These are phyloP conservation scores for Anorthoa munda DNA, from an alignment of 2,888 invertebrate species.

Conservation along the genomic window DNA sequence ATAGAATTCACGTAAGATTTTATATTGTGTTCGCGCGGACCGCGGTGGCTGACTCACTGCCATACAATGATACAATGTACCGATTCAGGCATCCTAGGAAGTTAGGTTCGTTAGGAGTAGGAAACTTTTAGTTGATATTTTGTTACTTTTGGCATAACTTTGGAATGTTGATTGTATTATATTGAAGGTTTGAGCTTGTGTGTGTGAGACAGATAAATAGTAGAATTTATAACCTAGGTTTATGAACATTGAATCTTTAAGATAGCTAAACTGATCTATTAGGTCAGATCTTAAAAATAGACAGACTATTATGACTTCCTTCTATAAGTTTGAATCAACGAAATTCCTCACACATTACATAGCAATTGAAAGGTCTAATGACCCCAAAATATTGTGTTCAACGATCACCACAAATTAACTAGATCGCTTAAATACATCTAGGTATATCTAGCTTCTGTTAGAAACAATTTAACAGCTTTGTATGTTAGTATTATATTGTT, in stretches of 20 bases:
- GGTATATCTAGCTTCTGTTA: slow-evolving; percentile 24
- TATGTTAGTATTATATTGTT: slow-evolving; percentile 40
- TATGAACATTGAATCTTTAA: neutral
- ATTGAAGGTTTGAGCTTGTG: too few species aligned
- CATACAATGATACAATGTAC: slow-evolving; percentile 53
- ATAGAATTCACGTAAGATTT: slow-evolving; percentile 74
- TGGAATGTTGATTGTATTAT: neutral
- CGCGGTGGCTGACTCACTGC: slow-evolving; percentile 69
- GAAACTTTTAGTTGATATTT: neutral
- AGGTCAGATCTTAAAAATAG: slow-evolving; percentile 1
- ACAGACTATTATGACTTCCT: neutral
- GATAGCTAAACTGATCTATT: neutral
- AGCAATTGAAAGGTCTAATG: slow-evolving; percentile 11
- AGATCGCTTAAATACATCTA: slow-evolving; percentile 6
- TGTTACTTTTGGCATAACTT: neutral
- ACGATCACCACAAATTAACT: slow-evolving; percentile 1
- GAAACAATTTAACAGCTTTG: slow-evolving; percentile 27
- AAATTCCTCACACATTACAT: slow-evolving; percentile 11
- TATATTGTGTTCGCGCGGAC: slow-evolving; percentile 60
- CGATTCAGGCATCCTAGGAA: slow-evolving; percentile 33
- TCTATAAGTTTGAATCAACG: neutral
- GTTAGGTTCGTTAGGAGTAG: neutral
- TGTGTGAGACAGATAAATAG: too few species aligned
- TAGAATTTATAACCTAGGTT: neutral
- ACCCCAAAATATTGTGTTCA: slow-evolving; percentile 16